Evolutionary conservation across 2,888 invertebrate genomes (phyloP).

Genomic region (Drosophila eohydei): DNA sequence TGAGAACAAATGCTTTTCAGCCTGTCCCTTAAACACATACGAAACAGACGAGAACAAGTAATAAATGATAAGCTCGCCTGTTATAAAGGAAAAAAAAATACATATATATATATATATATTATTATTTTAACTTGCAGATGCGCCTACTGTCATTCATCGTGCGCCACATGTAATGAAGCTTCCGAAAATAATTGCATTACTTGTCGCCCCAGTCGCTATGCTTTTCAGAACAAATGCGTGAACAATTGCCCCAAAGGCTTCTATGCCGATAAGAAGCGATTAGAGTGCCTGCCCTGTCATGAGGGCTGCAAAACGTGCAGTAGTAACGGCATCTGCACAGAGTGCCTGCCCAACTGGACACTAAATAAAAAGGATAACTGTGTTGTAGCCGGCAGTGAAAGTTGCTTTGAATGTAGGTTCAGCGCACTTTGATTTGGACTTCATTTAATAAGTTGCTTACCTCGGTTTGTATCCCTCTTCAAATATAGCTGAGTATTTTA

Average conservation of each 20-base stretch:
- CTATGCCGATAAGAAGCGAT: slow-evolving; percentile 91
- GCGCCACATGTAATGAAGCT: slow-evolving; percentile 92
- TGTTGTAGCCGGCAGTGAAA: slow-evolving; percentile 89
- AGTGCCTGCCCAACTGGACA: slow-evolving; percentile 91
- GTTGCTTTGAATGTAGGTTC: slow-evolving; percentile 88
- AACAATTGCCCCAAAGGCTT: slow-evolving; percentile 90
- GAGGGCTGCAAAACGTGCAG: slow-evolving; percentile 91
- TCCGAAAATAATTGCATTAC: slow-evolving; percentile 92
- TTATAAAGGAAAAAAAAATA: neutral
- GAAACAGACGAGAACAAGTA: slow-evolving; percentile 94
- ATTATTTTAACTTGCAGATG: slow-evolving; percentile 86
- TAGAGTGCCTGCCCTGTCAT: slow-evolving; percentile 92
- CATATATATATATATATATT: neutral
- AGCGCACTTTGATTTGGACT: neutral
- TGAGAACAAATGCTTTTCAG: slow-evolving; percentile 92
- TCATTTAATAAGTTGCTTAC: neutral
- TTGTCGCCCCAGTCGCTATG: slow-evolving; percentile 90
- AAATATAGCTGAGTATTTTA: slow-evolving; percentile 90
- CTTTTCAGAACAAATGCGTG: slow-evolving; percentile 90
- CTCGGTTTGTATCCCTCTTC: slow-evolving; percentile 37
- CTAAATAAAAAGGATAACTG: slow-evolving; percentile 91
- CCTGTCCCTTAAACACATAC: slow-evolving; percentile 92
- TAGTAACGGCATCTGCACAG: slow-evolving; percentile 89
- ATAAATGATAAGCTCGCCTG: neutral
- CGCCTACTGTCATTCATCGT: slow-evolving; percentile 91